Evolutionary conservation across 2,888 invertebrate species (phyloP), one percentile per base, ranked within the genome.

Genomic region (Philopedon plagiatum): DNA sequence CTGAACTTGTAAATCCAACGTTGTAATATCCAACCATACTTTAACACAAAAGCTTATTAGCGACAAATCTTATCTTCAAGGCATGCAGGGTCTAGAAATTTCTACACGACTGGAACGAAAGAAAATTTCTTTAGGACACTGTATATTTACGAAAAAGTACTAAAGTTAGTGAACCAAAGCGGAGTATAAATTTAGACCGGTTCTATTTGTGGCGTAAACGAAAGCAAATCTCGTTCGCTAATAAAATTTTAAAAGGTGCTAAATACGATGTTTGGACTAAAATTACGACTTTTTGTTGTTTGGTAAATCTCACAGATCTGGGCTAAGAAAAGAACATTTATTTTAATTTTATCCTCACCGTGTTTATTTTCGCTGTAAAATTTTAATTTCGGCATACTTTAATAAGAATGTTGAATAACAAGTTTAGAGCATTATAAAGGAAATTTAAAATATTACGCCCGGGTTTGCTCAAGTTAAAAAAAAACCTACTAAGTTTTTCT

Each of bases 171-270:
- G 58, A 60, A 67, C 60, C 60, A 67, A 58, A 60, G 67, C 67
- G 5, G 39, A 60, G 67, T 60, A 60, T 67, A 67, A 58, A 34
- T 67, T 67, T 67, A 67, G 67, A 60, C 21, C 60, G 51, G 37
- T 67, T 67, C 67, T 67, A 67, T 67, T 67, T 67, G 39, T 37
- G 39, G 58, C 19, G 29, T 61, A 51, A 68, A 68, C 39, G 44
- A 49, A 68, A 68, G 61, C 61, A 68, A 60, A 68, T 61, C 19
- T 67, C 60, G 51, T 26, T 46, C 67, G 61, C 58, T 61, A 60
- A 67, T 61, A 68, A 68, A 61, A 68, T 54, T 60, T 61, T 61
- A 68, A 68, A 68, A 68, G 68, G 61, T 61, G 68, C 41, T 68
- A 68, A 68, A 61, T 41, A 19, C 68, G 32, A 60, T 68, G 68